Evolutionary conservation across 2,888 invertebrate genomes (phyloP).

Genomic region (Temnothorax ravouxi): DNA sequence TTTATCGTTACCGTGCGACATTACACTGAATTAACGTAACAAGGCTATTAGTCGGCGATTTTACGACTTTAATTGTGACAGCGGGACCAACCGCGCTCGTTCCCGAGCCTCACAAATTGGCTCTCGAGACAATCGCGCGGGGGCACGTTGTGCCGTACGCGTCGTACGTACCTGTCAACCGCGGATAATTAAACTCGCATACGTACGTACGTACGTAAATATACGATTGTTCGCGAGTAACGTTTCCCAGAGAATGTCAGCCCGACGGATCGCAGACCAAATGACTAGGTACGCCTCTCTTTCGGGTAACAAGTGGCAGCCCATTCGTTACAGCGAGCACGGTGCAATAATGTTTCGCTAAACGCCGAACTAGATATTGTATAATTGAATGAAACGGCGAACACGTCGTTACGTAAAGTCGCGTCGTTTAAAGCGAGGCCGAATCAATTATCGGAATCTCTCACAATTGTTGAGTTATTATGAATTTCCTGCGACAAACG

Average conservation of each 20-base stretch:
- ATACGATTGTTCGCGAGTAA: constrained; percentile 55
- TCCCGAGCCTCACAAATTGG: constrained; percentile 71
- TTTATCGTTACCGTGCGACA: constrained; percentile 79
- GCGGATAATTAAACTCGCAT: constrained; percentile 70
- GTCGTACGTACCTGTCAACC: constrained; percentile 66
- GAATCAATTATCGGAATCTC: constrained; percentile 29
- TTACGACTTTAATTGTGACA: constrained; percentile 80
- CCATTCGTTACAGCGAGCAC: constrained; percentile 11
- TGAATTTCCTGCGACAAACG: constrained; percentile 7
- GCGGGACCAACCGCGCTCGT: constrained; percentile 61
- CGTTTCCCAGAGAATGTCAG: constrained; percentile 63
- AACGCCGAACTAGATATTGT: constrained; percentile 23
- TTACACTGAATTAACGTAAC: constrained; percentile 78
- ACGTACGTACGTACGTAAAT: constrained; percentile 46
- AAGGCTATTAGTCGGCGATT: constrained; percentile 79
- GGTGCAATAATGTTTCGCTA: constrained; percentile 20
- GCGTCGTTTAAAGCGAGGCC: constrained; percentile 7
- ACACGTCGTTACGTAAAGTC: constrained; percentile 35
- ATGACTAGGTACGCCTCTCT: constrained; percentile 42
- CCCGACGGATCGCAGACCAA: constrained; percentile 29
- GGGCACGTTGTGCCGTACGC: constrained; percentile 43
- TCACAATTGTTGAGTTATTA: constrained; percentile 24
- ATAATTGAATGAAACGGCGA: constrained; percentile 39
- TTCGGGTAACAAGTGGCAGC: constrained; percentile 33
- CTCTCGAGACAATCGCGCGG: constrained; percentile 67